Evolutionary conservation across 2,888 invertebrate species (phyloP).

Genomic region (Ferrisia virgata): DNA sequence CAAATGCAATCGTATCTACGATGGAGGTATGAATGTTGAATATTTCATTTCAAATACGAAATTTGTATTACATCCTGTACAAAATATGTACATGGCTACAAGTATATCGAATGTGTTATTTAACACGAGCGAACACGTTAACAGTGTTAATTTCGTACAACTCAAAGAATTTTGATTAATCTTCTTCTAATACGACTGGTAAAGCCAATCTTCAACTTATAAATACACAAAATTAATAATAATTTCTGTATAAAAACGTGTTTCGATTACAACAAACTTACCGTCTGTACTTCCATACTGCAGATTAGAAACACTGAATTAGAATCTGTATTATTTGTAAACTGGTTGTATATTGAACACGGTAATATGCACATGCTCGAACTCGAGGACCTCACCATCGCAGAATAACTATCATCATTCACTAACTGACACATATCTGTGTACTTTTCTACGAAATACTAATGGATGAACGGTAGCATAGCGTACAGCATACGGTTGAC

Average conservation of each 20-base stretch:
- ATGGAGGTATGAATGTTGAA: too few relatives aligned
- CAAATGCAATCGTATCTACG: not conserved
- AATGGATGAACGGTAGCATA: not conserved
- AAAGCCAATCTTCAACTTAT: not conserved
- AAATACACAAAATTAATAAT: not conserved
- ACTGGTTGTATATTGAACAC: not conserved
- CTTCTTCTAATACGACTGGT: not conserved
- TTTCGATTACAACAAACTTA: not conserved
- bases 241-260: too few relatives aligned
- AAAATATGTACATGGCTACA: too few relatives aligned
- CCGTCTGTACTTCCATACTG: not conserved
- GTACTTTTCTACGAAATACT: not conserved
- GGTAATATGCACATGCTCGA: not conserved
- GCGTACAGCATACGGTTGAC: too few relatives aligned
- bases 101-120: not conserved
- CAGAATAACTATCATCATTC: not conserved
- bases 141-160: not conserved
- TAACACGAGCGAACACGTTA: not conserved
- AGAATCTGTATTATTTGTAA: not conserved
- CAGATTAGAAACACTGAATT: not conserved
- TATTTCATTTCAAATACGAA: not conserved
- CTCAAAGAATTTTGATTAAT: not conserved
- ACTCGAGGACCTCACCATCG: not conserved
- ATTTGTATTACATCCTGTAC: not conserved
- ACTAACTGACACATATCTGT: constrained; percentile 1